Percentiles rank a stretch among this genome's conserved stretches.
phyloP scores from a whole-genome alignment of 2,888 invertebrate species.

The Griposia aprilina region DNA sequence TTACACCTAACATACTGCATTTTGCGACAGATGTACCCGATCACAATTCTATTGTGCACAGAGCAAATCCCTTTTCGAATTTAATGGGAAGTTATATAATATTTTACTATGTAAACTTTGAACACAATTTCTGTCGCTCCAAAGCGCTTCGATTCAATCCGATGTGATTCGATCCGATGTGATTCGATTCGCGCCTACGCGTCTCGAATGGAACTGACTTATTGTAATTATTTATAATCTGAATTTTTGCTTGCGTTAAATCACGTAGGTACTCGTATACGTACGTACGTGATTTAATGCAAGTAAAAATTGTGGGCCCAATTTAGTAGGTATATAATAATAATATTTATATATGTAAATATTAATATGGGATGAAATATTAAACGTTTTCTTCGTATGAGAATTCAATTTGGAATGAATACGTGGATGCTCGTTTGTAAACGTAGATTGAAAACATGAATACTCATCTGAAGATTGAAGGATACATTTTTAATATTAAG shows the following conservation, averaged over 20 bases:
- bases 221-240: background rate
- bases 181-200: background rate
- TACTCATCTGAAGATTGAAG: slow-evolving; percentile 12
- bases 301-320: background rate
- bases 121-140: background rate
- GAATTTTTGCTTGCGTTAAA: too few relatives aligned
- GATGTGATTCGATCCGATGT: background rate
- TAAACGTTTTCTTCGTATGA: background rate
- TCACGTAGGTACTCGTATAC: too few relatives aligned
- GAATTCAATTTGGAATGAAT: slow-evolving; percentile 47
- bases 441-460: slow-evolving; percentile 29
- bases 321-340: background rate
- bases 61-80: background rate
- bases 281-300: background rate
- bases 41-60: background rate
- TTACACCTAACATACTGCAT: background rate
- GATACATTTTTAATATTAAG: slow-evolving; percentile 32
- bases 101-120: too few relatives aligned
- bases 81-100: too few relatives aligned
- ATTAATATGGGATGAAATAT: background rate
- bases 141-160: background rate
- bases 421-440: slow-evolving; percentile 19
- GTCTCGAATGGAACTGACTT: background rate
- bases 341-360: background rate
- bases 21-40: background rate